Conservation (phyloP, 2,888 invertebrate species). For the Chrysopilus asiliformis region DNA sequence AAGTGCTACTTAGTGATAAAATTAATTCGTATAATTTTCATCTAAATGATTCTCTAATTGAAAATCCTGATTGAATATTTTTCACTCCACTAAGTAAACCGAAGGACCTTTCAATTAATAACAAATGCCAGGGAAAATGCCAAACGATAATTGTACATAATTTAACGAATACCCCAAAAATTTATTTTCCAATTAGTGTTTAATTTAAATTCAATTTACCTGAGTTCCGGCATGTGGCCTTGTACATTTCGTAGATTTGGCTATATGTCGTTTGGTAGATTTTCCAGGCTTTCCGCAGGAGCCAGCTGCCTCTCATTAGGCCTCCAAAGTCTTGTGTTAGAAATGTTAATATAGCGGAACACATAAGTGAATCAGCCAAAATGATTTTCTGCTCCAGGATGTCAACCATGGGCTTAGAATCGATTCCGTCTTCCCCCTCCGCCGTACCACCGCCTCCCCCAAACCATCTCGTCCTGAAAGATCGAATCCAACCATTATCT, state of each 20-base stretch:
- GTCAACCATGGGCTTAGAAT: conserved; percentile 30
- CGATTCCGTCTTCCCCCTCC: no score
- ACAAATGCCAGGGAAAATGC: no score
- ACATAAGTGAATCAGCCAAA: conserved; percentile 50
- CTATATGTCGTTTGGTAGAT: conserved; percentile 50
- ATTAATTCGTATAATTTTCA: no score
- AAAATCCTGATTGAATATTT: no score
- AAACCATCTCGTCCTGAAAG: conserved; percentile 39
- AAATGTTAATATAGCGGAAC: conserved; percentile 48
- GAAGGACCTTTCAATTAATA: no score
- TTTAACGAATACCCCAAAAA: no score
- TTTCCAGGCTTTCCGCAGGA: conserved; percentile 54
- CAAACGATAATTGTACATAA: no score
- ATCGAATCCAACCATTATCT: conserved; percentile 42
- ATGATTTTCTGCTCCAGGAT: conserved; percentile 50
- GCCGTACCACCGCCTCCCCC: conserved; percentile 27
- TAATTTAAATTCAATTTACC: not conserved
- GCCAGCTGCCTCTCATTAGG: conserved; percentile 49
- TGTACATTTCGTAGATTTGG: conserved; percentile 42
- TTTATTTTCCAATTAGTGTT: no score
- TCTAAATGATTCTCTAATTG: no score
- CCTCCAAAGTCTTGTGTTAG: conserved; percentile 49
- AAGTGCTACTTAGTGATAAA: no score
- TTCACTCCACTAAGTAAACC: no score
- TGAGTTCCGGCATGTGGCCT: conserved; percentile 12